Evolutionary conservation across 2,888 invertebrate species (phyloP).

Genomic region (Luperina testacea): DNA sequence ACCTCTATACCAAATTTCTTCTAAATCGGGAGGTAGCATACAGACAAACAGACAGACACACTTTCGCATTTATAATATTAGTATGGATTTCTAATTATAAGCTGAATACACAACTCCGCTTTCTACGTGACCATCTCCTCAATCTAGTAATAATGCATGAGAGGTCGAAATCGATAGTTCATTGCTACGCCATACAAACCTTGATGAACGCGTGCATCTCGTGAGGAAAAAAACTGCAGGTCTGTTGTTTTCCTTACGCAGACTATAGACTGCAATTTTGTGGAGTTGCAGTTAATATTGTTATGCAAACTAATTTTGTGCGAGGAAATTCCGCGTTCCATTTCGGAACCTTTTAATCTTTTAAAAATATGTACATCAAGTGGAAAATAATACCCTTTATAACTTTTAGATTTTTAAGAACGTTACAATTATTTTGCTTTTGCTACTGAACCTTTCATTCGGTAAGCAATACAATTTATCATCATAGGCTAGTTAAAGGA

Average conservation of each 20-base stretch:
- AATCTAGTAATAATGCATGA: conserved; percentile 21
- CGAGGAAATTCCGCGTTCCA: not conserved
- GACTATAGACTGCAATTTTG: not conserved
- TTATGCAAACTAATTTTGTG: not conserved
- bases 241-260: conserved; percentile 8
- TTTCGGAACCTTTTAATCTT: not conserved
- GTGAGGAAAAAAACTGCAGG: conserved; percentile 1
- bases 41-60: too few relatives aligned
- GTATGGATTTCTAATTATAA: not conserved
- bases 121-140: conserved; percentile 7
- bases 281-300: not conserved
- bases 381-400: not conserved
- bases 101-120: not conserved
- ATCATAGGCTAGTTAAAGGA: not conserved
- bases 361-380: not conserved
- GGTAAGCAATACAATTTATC: not conserved
- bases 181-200: conserved; percentile 5
- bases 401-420: not conserved
- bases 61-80: too few relatives aligned
- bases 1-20: too few relatives aligned
- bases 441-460: not conserved
- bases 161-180: conserved; percentile 10
- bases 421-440: conserved; percentile 1
- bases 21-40: too few relatives aligned
- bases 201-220: conserved; percentile 7